Evolutionary conservation across 2,888 invertebrate species (phyloP).

Genomic region (Harpalus rubripes): DNA sequence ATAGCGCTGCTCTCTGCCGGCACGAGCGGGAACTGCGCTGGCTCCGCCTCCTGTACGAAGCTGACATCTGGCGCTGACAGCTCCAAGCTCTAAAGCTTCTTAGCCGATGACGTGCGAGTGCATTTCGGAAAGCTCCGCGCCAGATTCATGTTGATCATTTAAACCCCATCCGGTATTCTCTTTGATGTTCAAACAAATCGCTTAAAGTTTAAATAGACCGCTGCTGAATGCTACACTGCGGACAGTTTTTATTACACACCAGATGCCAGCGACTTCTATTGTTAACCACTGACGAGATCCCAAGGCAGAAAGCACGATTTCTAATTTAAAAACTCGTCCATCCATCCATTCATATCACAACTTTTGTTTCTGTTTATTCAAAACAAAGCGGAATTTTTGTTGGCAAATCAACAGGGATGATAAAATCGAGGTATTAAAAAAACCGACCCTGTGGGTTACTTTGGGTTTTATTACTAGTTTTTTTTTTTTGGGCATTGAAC

Average conservation of each 20-base stretch:
- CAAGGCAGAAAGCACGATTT: constrained; percentile 11
- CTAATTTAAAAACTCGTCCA: constrained; percentile 9
- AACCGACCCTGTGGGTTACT: neutral
- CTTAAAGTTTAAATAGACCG: constrained; percentile 56
- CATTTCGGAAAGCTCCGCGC: constrained; percentile 36
- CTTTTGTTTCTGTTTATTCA: constrained; percentile 19
- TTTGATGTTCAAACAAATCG: constrained; percentile 61
- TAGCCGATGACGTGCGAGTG: constrained; percentile 37
- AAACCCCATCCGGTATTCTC: constrained; percentile 50
- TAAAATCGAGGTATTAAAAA: neutral
- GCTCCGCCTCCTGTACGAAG: constrained; percentile 31
- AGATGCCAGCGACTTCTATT: constrained; percentile 25
- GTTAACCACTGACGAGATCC: constrained; percentile 4
- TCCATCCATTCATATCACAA: neutral
- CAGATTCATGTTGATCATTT: constrained; percentile 60
- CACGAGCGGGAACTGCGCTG: constrained; percentile 12
- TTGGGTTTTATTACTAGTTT: too few species aligned
- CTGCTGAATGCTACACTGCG: constrained; percentile 14
- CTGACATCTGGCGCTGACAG: constrained; percentile 60
- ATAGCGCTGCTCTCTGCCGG: constrained; percentile 31
- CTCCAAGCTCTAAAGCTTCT: constrained; percentile 49
- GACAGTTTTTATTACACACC: constrained; percentile 18
- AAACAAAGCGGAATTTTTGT: constrained; percentile 3
- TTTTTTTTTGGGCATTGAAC: too few species aligned
- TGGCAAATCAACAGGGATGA: too few species aligned